Conservation (phyloP, 2,888 invertebrate genomes). For the Schizotus pectinicornis region DNA sequence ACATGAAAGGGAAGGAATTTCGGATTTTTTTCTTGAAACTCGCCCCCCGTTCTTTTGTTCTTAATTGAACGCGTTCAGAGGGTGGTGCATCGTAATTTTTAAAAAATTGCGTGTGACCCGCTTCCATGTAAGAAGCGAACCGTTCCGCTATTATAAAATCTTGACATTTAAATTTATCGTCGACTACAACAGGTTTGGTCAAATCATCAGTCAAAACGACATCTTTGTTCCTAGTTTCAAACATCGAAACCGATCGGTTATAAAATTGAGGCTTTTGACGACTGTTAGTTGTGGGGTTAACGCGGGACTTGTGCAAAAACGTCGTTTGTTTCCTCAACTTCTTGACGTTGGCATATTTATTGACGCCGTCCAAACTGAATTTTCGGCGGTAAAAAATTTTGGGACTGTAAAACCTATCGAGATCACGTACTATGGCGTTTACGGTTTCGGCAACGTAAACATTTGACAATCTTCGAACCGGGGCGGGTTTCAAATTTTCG, state of each 20-base stretch:
- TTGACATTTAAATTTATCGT: conserved; percentile 40
- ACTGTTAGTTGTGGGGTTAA: too few species aligned
- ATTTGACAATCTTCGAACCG: conserved; percentile 19
- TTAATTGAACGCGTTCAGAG: background rate
- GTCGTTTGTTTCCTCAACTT: conserved; percentile 25
- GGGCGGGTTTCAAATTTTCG: conserved; percentile 41
- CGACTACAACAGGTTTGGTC: conserved; percentile 12
- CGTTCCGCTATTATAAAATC: conserved; percentile 49
- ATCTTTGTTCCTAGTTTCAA: conserved; percentile 16
- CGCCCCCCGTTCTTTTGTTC: conserved; percentile 23
- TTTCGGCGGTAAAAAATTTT: conserved; percentile 50
- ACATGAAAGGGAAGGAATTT: conserved; percentile 41
- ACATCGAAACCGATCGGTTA: conserved; percentile 30
- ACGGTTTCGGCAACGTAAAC: conserved; percentile 46
- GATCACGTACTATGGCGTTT: conserved; percentile 53
- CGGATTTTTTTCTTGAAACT: conserved; percentile 34
- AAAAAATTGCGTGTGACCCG: conserved; percentile 17
- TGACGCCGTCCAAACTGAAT: conserved; percentile 55
- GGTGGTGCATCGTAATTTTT: background rate
- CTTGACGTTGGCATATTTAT: conserved; percentile 47
- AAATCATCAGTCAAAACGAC: conserved; percentile 10
- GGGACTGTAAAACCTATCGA: conserved; percentile 58
- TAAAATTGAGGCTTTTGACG: conserved; percentile 5
- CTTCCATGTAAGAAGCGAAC: conserved; percentile 38
- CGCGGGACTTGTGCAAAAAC: conserved; percentile 13